These are phyloP conservation scores for Astatoreochromis straeleni DNA, from an alignment of 2,113 vertebrate genomes.

Conservation along the genomic window DNA sequence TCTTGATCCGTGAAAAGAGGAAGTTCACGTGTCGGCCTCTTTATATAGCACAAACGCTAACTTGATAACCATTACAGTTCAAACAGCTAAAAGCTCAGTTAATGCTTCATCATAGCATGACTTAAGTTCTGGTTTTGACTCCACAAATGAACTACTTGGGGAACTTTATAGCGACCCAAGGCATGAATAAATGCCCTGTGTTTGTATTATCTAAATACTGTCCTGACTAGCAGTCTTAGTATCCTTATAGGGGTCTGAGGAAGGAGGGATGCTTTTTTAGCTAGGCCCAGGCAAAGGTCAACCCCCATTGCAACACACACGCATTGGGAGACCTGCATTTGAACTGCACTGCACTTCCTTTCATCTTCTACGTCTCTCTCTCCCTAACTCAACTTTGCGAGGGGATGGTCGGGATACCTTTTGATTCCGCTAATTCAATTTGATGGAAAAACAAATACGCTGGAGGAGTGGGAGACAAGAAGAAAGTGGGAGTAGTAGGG, in stretches of 20 bases:
- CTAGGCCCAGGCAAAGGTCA: slow-evolving; percentile 66
- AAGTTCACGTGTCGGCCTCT: slow-evolving; percentile 43
- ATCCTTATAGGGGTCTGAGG: slow-evolving; percentile 58
- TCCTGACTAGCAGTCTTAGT: slow-evolving; percentile 42
- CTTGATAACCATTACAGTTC: not conserved
- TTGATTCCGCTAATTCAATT: slow-evolving; percentile 80
- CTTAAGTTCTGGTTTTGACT: slow-evolving; percentile 3
- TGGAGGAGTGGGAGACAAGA: slow-evolving; percentile 57
- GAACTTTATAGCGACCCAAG: not conserved
- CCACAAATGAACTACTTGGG: not conserved
- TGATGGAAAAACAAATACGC: slow-evolving; percentile 77
- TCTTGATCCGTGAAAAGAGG: slow-evolving; percentile 60
- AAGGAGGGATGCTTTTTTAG: slow-evolving; percentile 61
- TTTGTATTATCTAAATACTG: slow-evolving; percentile 44
- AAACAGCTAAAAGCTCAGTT: not conserved
- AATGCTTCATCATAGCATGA: not conserved
- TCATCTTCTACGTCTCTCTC: slow-evolving; percentile 70
- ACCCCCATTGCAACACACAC: slow-evolving; percentile 46
- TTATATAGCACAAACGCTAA: not conserved
- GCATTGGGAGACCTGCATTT: slow-evolving; percentile 66
- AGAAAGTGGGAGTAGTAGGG: slow-evolving; percentile 51
- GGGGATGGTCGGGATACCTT: slow-evolving; percentile 69
- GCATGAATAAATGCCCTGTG: not conserved
- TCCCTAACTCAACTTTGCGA: slow-evolving; percentile 70
- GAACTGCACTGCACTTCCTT: slow-evolving; percentile 71